Evolutionary conservation across 2,888 invertebrate species (phyloP), one percentile per base, ranked within the genome.

Genomic region (Notodonta dromedarius): DNA sequence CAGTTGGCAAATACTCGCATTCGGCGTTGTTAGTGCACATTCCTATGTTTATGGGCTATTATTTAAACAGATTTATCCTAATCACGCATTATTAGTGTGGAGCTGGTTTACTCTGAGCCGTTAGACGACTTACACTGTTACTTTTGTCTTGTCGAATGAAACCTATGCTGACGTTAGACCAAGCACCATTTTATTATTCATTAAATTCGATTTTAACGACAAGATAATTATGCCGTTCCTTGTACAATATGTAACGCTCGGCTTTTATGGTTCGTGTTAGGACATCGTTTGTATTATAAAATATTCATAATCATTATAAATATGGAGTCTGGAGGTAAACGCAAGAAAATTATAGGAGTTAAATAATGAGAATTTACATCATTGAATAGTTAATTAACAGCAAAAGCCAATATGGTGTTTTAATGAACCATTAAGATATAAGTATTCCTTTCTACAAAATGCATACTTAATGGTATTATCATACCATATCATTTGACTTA

Each of bases 191-290:
- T 73, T 69, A 67, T 62, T 63, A 70, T 62, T 64, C 58, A 66
- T 67, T 65, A 58, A 58, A 67, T 69, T 63, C 51, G 12, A 58
- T 67, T 60, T 69, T 72, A 76, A 76, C 59, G 65, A 61, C 56
- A 63, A 56, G 56, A 64, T 68, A 62, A 69, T 67, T 65, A 66
- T 62, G 58, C 57, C 59, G 58, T 59, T 65, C 40, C 63, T 65
- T 67, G 56, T 65, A 64, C 62, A 73, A 70, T 66, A 63, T 71
- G 65, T 65, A 70, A 59, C 59, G 61, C 65, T 61, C 64, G 52
- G 55, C 66, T 40, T 69, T 62, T 67, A 76, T 64, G 62, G 71
- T 50, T 5, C 35, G 55, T 46, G 60, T 68, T 76, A 66, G 57
- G 62, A 69, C 59, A 64, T 73, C 61, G 56, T 56, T 39, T 42